Conservation (phyloP, 1,140 invertebrate genomes). For the Penaeus chinensis region DNA sequence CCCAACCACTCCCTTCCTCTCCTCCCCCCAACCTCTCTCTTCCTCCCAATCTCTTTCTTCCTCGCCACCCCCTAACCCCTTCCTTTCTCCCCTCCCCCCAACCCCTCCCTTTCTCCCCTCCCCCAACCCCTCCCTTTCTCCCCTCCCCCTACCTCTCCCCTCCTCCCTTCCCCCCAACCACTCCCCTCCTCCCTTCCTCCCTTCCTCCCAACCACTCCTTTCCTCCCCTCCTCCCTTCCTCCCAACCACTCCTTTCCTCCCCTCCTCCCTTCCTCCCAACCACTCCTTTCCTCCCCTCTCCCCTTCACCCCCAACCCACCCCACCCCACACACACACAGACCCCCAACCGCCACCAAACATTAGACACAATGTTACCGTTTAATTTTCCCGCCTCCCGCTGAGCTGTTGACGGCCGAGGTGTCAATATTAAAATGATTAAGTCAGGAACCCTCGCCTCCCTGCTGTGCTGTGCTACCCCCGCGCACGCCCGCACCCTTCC, state of each 20-base stretch:
- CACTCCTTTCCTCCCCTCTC: not conserved
- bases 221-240: not conserved
- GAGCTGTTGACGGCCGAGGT: slow-evolving; percentile 31
- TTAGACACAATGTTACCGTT: slow-evolving; percentile 26
- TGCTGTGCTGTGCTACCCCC: not conserved
- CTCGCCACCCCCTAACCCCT: not conserved
- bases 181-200: not conserved
- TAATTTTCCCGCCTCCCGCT: slow-evolving; percentile 39
- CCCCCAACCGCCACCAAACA: not conserved
- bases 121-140: not conserved
- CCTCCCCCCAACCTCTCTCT: not conserved
- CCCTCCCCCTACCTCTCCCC: not conserved
- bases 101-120: not conserved
- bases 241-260: not conserved
- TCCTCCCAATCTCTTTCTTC: not conserved
- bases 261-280: not conserved
- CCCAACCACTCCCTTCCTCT: not conserved
- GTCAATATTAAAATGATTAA: slow-evolving; percentile 54
- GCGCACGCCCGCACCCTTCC: not conserved
- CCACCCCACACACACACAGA: not conserved
- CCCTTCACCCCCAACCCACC: not conserved
- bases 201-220: not conserved
- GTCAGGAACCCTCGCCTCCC: slow-evolving; percentile 15
- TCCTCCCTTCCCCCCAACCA: not conserved
- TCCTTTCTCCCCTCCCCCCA: not conserved